phyloP scores from a whole-genome alignment of 2,113 vertebrate genomes.

The Phycodurus eques region DNA sequence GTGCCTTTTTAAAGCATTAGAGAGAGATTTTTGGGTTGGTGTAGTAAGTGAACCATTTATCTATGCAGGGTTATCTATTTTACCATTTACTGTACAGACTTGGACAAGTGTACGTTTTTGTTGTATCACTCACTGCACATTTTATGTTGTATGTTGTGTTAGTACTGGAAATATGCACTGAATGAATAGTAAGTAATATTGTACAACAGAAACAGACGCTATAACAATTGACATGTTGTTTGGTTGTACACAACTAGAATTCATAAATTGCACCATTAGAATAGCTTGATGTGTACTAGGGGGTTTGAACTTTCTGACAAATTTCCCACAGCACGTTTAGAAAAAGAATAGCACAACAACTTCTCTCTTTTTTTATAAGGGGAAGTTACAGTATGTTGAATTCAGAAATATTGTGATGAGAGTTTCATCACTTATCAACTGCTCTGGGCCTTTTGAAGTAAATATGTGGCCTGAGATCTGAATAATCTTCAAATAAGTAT shows the following conservation, averaged over 20 bases:
- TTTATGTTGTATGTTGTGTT: background rate
- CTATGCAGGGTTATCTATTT: conserved; percentile 32
- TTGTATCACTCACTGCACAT: conserved; percentile 13
- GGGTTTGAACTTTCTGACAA: background rate
- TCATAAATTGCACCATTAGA: background rate
- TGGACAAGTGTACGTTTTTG: conserved; percentile 22
- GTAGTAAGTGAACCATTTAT: conserved; percentile 19
- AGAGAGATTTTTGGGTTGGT: conserved; percentile 9
- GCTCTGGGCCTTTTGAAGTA: background rate
- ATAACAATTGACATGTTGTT: background rate
- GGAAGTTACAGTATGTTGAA: background rate
- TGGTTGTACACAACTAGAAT: background rate
- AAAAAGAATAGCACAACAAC: background rate
- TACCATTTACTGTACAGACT: conserved; percentile 4
- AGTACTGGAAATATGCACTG: background rate
- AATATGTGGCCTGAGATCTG: background rate
- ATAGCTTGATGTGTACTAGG: background rate
- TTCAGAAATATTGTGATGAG: background rate
- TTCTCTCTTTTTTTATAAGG: background rate
- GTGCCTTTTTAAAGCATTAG: conserved; percentile 63
- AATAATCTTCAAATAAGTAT: background rate
- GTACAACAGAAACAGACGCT: background rate
- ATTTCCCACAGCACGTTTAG: background rate
- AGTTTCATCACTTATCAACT: background rate
- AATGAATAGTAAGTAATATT: background rate